These are phyloP conservation scores for Grantiella picta DNA, from an alignment of 2,113 vertebrate species.

Conservation along the genomic window DNA sequence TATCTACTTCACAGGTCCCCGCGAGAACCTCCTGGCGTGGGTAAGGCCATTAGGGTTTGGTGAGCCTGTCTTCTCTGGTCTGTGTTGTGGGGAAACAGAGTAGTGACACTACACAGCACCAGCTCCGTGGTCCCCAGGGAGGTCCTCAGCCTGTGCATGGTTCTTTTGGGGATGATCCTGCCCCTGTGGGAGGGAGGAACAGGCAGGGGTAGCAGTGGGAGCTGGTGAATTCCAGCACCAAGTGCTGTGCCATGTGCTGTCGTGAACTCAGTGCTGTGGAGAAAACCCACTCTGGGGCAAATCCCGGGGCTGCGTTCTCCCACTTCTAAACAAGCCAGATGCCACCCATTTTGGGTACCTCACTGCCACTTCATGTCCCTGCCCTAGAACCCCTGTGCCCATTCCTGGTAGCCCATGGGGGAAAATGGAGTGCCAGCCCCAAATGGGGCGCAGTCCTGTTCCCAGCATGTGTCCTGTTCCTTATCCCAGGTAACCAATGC, in stretches of 20 bases:
- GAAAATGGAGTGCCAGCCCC: neutral
- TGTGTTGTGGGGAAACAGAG: fast-evolving
- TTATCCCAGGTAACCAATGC: constrained; percentile 88
- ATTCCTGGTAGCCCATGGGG: neutral
- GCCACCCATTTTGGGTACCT: neutral
- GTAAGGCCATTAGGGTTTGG: constrained; percentile 67
- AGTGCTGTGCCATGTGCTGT: neutral
- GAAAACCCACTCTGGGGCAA: neutral
- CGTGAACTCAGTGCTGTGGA: fast-evolving
- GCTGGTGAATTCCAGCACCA: fast-evolving
- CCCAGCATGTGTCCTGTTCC: neutral
- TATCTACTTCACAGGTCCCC: constrained; percentile 87
- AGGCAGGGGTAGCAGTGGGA: neutral
- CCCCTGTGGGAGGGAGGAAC: neutral
- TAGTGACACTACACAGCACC: neutral
- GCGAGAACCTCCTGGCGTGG: constrained; percentile 92
- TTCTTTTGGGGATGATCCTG: neutral
- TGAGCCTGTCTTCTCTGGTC: neutral
- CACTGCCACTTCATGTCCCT: neutral
- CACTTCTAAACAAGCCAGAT: neutral
- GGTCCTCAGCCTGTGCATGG: fast-evolving
- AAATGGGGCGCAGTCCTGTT: fast-evolving
- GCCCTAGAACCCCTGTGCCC: neutral
- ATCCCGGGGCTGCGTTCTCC: neutral
- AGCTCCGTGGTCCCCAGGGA: neutral